Conservation (phyloP, 1,140 invertebrate genomes). For the Venustaconcha ellipsiformis region DNA sequence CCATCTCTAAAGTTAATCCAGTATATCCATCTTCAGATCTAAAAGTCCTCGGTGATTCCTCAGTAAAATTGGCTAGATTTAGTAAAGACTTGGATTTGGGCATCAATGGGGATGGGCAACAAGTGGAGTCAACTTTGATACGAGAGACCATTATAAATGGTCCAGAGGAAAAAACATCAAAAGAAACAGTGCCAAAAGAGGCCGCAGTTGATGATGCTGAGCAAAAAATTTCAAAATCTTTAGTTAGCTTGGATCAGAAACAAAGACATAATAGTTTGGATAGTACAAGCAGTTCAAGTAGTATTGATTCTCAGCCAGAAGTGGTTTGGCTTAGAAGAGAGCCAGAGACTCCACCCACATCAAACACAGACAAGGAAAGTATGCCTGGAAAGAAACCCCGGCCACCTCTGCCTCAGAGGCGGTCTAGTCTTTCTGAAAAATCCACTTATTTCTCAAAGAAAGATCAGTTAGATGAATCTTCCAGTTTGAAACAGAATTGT, state of each 20-base stretch:
- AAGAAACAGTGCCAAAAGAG: slow-evolving; percentile 24
- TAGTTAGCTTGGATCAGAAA: background rate
- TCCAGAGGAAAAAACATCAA: slow-evolving; percentile 19
- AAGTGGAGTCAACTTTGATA: background rate
- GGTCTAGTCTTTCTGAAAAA: slow-evolving; percentile 36
- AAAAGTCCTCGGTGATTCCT: too few species aligned
- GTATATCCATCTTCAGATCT: background rate
- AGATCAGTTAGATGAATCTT: too few species aligned
- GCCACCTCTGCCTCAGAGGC: slow-evolving; percentile 33
- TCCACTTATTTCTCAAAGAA: background rate
- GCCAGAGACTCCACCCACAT: background rate
- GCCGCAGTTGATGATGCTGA: background rate
- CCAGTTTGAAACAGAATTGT: too few species aligned
- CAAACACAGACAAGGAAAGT: background rate
- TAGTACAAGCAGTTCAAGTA: slow-evolving; percentile 35
- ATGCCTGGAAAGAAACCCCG: slow-evolving; percentile 21
- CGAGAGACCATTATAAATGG: slow-evolving; percentile 14
- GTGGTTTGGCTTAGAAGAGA: slow-evolving; percentile 27
- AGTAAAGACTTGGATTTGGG: slow-evolving; percentile 21
- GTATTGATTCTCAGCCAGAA: slow-evolving; percentile 37
- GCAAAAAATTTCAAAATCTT: background rate
- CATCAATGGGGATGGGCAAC: slow-evolving; percentile 13
- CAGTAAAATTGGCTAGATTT: too few species aligned
- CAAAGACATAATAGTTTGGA: slow-evolving; percentile 20
- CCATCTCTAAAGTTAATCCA: slow-evolving; percentile 17